phyloP scores from a whole-genome alignment of 2,797 vertebrate genomes.

The Pseudocheirus occidentalis region DNA sequence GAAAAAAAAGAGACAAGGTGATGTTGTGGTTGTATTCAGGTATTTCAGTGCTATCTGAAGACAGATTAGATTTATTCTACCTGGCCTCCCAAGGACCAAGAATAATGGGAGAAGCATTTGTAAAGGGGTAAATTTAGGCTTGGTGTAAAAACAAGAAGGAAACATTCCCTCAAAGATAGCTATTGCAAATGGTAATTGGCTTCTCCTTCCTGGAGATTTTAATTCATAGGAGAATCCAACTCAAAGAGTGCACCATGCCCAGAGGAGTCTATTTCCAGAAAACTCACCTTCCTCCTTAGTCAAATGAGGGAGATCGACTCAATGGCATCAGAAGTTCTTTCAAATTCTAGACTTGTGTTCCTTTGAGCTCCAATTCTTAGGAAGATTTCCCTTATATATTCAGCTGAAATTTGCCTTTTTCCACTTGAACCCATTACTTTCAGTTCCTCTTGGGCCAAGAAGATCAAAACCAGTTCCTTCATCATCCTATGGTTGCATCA shows the following conservation, averaged over 20 bases:
- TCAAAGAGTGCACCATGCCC: not conserved
- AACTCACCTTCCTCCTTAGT: not conserved
- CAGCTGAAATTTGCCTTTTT: not conserved
- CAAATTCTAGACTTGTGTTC: not conserved
- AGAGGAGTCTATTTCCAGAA: not conserved
- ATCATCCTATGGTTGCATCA: not conserved
- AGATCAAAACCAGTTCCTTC: not conserved
- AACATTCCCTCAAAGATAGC: not conserved
- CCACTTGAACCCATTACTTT: not conserved
- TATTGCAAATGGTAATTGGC: not conserved
- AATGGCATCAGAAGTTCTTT: not conserved
- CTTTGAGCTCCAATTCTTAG: not conserved
- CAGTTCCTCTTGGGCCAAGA: not conserved
- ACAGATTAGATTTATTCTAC: not conserved
- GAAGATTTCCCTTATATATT: not conserved
- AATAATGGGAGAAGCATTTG: not conserved
- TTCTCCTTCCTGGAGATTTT: not conserved
- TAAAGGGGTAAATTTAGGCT: not conserved
- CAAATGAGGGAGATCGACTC: not conserved
- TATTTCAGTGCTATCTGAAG: not conserved
- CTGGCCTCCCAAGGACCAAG: not conserved
- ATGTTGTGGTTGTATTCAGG: not conserved
- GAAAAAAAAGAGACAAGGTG: not conserved
- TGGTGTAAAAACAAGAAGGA: not conserved
- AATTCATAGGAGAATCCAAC: not conserved